Evolutionary conservation across 1,140 invertebrate species (phyloP).

Genomic region (Drosophila azteca): DNA sequence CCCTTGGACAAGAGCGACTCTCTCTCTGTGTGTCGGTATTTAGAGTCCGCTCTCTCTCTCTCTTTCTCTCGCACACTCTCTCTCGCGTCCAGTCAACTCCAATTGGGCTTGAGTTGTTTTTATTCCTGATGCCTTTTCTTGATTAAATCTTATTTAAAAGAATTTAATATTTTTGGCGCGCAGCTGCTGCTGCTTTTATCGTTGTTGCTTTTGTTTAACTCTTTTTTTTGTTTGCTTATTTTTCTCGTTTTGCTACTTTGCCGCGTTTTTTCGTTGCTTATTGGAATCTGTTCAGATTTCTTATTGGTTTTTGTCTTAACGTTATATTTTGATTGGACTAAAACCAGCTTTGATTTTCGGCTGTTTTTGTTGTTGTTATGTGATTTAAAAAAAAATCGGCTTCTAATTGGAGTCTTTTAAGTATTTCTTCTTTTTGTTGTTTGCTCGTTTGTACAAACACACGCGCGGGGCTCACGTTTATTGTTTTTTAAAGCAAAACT

Average conservation of each 20-base stretch:
- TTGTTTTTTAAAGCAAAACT: slow-evolving; percentile 77
- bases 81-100: slow-evolving; percentile 36
- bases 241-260: slow-evolving; percentile 4
- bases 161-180: slow-evolving; percentile 48
- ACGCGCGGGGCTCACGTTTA: slow-evolving; percentile 46
- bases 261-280: slow-evolving; percentile 35
- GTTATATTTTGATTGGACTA: slow-evolving; percentile 53
- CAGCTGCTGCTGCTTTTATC: slow-evolving; percentile 18
- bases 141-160: slow-evolving; percentile 54
- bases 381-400: slow-evolving; percentile 70
- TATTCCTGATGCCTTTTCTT: slow-evolving; percentile 20
- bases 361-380: slow-evolving; percentile 41
- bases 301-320: slow-evolving; percentile 19
- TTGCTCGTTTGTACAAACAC: slow-evolving; percentile 62
- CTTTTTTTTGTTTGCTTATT: background rate
- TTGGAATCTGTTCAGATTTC: slow-evolving; percentile 2
- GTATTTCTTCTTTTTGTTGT: slow-evolving; percentile 46
- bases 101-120: slow-evolving; percentile 31
- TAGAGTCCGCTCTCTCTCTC: slow-evolving; percentile 13
- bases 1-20: slow-evolving; percentile 13
- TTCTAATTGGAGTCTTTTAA: slow-evolving; percentile 63
- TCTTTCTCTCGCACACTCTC: slow-evolving; percentile 22
- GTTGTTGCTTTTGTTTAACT: slow-evolving; percentile 8
- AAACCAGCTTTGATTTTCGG: slow-evolving; percentile 78
- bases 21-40: too few species aligned